Conservation (phyloP, 2,113 vertebrate genomes). For the Perccottus glenii region DNA sequence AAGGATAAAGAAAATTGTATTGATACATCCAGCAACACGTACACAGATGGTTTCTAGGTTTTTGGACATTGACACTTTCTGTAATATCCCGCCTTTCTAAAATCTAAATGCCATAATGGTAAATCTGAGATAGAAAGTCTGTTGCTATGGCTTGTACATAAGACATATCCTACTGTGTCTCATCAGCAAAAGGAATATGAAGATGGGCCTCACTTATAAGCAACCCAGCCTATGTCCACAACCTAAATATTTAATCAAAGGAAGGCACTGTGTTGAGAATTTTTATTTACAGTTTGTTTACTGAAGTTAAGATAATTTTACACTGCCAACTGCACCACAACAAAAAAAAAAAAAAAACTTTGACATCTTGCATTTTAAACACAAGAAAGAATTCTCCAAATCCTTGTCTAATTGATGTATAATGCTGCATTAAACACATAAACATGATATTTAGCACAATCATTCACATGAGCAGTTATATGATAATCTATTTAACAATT, state of each 20-base stretch:
- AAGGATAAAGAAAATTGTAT: conserved; percentile 3
- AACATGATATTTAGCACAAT: neutral
- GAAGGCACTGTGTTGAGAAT: conserved; percentile 4
- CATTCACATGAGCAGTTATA: conserved; percentile 5
- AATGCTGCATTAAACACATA: neutral
- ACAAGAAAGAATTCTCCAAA: neutral
- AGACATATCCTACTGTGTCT: neutral
- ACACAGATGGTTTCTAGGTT: neutral
- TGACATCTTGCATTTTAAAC: neutral
- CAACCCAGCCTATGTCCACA: neutral
- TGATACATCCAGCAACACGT: neutral
- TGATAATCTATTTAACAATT: conserved; percentile 2
- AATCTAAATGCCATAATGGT: no score
- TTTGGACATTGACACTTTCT: neutral
- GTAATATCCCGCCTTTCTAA: no score
- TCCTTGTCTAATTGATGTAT: neutral
- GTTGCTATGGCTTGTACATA: no score
- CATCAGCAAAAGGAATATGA: neutral
- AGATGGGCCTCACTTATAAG: neutral
- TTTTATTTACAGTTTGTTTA: neutral
- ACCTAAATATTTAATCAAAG: conserved; percentile 12
- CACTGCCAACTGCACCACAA: no score
- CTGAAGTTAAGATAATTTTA: neutral
- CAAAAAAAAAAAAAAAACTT: no score
- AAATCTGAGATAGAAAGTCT: no score